Conservation (phyloP, 23 tunicate species). For the Diplosoma virens region DNA sequence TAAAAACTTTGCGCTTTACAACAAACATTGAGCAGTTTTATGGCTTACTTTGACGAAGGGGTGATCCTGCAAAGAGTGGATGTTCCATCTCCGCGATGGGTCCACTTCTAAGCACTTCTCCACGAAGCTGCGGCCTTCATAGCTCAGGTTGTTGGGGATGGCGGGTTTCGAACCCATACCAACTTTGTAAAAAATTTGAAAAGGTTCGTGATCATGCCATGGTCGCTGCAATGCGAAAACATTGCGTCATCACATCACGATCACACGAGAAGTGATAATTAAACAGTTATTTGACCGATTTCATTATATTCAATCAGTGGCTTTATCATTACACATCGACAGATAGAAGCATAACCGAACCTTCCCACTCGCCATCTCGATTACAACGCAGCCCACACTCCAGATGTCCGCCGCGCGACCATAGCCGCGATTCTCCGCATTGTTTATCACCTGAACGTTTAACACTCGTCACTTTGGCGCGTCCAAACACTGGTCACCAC, state of each 20-base stretch:
- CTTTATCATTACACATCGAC: no score
- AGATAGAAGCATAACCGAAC: no score
- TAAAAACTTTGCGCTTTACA: no score
- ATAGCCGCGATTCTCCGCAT: conserved; percentile 58
- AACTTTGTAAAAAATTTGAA: conserved; percentile 91
- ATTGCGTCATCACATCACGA: no score
- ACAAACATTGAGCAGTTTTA: no score
- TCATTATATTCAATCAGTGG: no score
- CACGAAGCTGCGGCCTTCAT: conserved; percentile 62
- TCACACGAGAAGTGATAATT: no score
- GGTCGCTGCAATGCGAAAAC: conserved; percentile 51
- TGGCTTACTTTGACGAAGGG: conserved; percentile 72
- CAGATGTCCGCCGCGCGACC: conserved; percentile 90
- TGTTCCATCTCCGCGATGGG: conserved; percentile 46
- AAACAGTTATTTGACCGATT: no score
- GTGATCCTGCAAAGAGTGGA: conserved; percentile 45
- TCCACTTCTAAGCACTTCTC: conserved; percentile 63
- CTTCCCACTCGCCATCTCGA: conserved; percentile 94
- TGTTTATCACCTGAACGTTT: conserved; percentile 72
- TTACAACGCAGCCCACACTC: conserved; percentile 97
- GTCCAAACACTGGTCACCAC: no score
- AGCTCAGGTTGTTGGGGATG: conserved; percentile 57
- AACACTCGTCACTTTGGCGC: no score
- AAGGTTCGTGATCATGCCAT: conserved; percentile 74
- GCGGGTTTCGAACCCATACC: conserved; percentile 80